phyloP scores from a whole-genome alignment of 2,797 vertebrate genomes.

The Premnoplex brunnescens region DNA sequence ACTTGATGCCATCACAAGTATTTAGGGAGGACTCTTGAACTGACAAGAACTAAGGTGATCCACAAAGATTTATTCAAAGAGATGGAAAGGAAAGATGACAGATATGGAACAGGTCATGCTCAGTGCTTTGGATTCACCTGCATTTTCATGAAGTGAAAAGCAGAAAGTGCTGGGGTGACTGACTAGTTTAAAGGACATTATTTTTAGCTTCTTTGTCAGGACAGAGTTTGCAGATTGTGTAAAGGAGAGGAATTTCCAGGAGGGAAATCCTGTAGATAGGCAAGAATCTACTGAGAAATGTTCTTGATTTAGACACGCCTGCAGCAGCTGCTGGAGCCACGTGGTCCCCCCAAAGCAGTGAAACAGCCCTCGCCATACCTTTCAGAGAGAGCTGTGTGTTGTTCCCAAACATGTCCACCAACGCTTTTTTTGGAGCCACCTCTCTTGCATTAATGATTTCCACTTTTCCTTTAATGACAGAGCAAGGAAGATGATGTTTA shows the following conservation, averaged over 20 bases:
- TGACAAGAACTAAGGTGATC: neutral
- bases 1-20: neutral
- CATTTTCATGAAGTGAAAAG: neutral
- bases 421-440: constrained; percentile 81
- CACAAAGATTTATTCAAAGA: neutral
- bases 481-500: neutral
- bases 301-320: neutral
- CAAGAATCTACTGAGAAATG: neutral
- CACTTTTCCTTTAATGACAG: constrained; percentile 73
- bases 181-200: neutral
- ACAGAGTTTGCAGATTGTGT: neutral
- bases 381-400: constrained; percentile 77
- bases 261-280: neutral
- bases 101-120: neutral
- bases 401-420: constrained; percentile 85
- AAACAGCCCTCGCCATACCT: constrained; percentile 74
- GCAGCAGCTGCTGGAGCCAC: neutral
- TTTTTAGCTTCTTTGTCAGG: neutral
- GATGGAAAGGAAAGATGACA: neutral
- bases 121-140: neutral
- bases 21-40: neutral
- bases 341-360: neutral
- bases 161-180: neutral
- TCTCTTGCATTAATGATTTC: constrained; percentile 92
- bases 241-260: neutral